Base-by-base conservation (phyloP, 2,888 invertebrate species). In the Plemyria rubiginata region DNA sequence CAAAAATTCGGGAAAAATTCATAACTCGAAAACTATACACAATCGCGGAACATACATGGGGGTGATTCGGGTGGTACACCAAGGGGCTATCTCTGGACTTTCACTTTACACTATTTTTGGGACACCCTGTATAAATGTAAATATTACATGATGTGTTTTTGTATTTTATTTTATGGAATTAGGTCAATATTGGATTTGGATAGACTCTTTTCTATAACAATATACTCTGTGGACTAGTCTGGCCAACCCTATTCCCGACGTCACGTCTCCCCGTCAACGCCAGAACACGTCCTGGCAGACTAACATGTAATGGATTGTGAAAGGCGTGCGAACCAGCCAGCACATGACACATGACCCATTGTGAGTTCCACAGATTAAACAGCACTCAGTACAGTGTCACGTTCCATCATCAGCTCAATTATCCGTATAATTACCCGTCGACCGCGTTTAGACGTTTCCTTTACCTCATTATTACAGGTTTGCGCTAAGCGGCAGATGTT, bases 241-340 rank as follows among this genome's bases (percentile, higher is more conserved):
- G 9, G 66, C 28, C 74, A 76, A 54, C 76, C 81, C 77, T 80
- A 72, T 48, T 48, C 52, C 60, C 50, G 32, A 49, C 59, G 55
- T 70, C 75, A 70, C 72, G 71, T 75, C 63, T 71, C 52, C 60
- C 54, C 62, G 38, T 59, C 51, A 63, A 32, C 74, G 70, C 71
- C 74, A 74, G 75, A 74, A 78, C 78, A 81, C 83, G 82, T 87
- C 88, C 87, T 87, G 76, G 67, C 72, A 61, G 55, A 59, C 67
- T 60, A 74, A 71, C 79, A 76, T 70, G 80, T 85, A 87, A 88
- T 89, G 82, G 78, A 66, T 81, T 79, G 89, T 81, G 89, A 90
- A 90, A 89, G 87, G 80, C 84, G 83, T 88, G 90, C 81, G 88
- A 90, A 89, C 84, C 74, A 76, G 68, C 62, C 71, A 67, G 70